These are phyloP conservation scores for Cancer borealis DNA, from an alignment of 2,888 invertebrate species.

Conservation along the genomic window DNA sequence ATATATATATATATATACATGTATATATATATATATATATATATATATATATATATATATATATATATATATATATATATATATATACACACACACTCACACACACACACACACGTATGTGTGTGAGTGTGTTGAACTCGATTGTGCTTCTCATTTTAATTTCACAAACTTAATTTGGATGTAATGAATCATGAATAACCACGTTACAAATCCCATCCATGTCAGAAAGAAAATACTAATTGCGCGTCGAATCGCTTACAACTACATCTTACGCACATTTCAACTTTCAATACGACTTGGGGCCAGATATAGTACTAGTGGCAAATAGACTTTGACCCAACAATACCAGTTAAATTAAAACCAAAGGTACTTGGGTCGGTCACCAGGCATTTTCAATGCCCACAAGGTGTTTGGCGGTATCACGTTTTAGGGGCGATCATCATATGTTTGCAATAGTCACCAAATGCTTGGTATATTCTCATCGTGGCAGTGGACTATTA, in stretches of 20 bases:
- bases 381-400: background rate
- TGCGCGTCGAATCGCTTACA: background rate
- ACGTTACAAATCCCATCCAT: background rate
- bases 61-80: slow-evolving; percentile 28
- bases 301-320: too few species aligned
- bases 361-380: background rate
- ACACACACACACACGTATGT: too few species aligned
- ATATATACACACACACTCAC: background rate
- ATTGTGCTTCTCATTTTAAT: background rate
- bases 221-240: background rate
- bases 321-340: too few species aligned
- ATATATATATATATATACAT: slow-evolving; percentile 13
- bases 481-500: background rate
- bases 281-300: too few species aligned
- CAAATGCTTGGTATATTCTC: background rate
- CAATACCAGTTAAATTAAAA: background rate
- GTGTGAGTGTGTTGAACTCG: too few species aligned
- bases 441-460: background rate
- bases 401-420: too few species aligned
- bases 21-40: slow-evolving; percentile 41
- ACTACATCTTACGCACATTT: background rate
- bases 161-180: too few species aligned
- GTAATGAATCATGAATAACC: too few species aligned
- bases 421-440: background rate
- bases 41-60: slow-evolving; percentile 45